These are phyloP conservation scores for Trididemnum miniatum DNA, from an alignment of 23 tunicate genomes.

Conservation along the genomic window DNA sequence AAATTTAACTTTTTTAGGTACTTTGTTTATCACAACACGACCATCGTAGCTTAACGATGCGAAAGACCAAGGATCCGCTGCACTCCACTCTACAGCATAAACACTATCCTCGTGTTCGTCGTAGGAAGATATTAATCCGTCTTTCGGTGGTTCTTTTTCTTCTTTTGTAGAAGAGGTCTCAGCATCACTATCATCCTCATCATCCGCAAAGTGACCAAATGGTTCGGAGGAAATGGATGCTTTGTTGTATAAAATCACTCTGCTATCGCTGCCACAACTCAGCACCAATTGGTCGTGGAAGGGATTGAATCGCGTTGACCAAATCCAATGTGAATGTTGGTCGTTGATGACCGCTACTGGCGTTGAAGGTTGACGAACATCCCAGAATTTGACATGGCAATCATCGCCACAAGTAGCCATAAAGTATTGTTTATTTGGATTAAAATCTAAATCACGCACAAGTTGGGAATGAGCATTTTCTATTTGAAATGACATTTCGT, in stretches of 20 bases:
- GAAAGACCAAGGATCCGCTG: slow-evolving; percentile 97
- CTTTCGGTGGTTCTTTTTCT: slow-evolving; percentile 37
- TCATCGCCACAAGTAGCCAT: slow-evolving; percentile 89
- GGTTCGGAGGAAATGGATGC: slow-evolving; percentile 86
- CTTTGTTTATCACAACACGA: slow-evolving; percentile 91
- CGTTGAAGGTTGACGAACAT: slow-evolving; percentile 44
- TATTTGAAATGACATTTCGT: slow-evolving; percentile 51
- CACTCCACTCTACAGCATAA: slow-evolving; percentile 92
- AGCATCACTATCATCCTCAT: slow-evolving; percentile 37
- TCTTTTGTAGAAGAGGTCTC: not conserved
- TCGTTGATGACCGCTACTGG: slow-evolving; percentile 51
- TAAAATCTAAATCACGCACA: slow-evolving; percentile 85
- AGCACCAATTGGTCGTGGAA: slow-evolving; percentile 94
- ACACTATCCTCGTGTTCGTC: slow-evolving; percentile 99
- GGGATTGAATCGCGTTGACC: slow-evolving; percentile 87
- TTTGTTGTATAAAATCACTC: slow-evolving; percentile 74
- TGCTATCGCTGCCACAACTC: slow-evolving; percentile 85
- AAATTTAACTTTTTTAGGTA: slow-evolving; percentile 92
- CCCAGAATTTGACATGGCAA: slow-evolving; percentile 88
- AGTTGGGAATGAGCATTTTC: slow-evolving; percentile 75
- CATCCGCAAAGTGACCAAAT: slow-evolving; percentile 56
- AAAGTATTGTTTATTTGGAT: slow-evolving; percentile 92
- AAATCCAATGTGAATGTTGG: slow-evolving; percentile 92
- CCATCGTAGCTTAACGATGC: slow-evolving; percentile 96
- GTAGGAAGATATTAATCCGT: slow-evolving; percentile 75